A percentile compares a stretch with the other conserved stretches of the same genome.
These are phyloP conservation scores for Piprites chloris DNA, from an alignment of 2,113 vertebrate genomes.

Conservation along the genomic window DNA sequence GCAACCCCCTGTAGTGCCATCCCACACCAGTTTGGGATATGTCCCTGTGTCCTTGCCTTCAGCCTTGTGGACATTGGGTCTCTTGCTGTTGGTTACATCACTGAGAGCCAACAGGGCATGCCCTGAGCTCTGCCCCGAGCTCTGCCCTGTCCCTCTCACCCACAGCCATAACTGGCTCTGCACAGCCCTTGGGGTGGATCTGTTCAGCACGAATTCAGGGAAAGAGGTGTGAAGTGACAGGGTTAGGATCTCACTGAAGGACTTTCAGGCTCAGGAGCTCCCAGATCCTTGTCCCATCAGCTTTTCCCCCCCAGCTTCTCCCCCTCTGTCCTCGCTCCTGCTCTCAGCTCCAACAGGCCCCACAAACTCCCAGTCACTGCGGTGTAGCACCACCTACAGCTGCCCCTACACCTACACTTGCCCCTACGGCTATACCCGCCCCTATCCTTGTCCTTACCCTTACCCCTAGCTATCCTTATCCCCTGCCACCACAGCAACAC, in stretches of 20 bases:
- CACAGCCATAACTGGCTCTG: rapidly evolving
- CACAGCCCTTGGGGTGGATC: neutral
- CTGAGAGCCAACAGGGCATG: rapidly evolving
- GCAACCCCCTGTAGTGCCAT: neutral
- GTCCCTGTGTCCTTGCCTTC: neutral
- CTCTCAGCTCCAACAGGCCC: neutral
- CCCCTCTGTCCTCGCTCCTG: neutral
- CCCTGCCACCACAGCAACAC: neutral
- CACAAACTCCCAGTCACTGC: rapidly evolving
- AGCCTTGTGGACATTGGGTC: rapidly evolving
- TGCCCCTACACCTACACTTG: too few relatives aligned
- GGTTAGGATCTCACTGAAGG: neutral
- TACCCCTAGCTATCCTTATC: too few relatives aligned
- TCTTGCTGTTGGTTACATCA: neutral
- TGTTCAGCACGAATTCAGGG: rapidly evolving
- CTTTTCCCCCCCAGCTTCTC: neutral
- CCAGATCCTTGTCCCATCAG: neutral
- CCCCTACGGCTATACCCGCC: neutral
- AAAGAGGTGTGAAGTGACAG: neutral
- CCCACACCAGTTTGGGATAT: neutral
- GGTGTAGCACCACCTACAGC: rapidly evolving
- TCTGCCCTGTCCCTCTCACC: rapidly evolving
- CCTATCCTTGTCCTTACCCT: too few relatives aligned
- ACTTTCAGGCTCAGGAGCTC: neutral
- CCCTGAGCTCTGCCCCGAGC: rapidly evolving